Percentiles rank a stretch among this genome's conserved stretches.
Evolutionary conservation across 1,140 invertebrate species (phyloP).

Genomic region (Bombus difficillimus): DNA sequence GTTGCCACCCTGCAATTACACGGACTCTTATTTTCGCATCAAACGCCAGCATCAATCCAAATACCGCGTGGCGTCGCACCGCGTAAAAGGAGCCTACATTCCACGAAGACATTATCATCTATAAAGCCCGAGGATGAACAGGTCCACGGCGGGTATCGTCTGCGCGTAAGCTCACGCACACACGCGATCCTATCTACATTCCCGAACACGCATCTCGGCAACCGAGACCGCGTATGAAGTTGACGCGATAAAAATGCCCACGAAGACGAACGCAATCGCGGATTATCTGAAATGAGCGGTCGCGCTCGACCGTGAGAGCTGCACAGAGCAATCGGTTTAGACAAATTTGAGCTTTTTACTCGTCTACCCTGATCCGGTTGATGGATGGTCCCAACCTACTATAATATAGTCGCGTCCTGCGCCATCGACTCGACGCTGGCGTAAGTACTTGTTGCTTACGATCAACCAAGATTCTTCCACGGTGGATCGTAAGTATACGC

Average conservation of each 20-base stretch:
- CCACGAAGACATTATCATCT: conserved; percentile 35
- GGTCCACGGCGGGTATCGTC: not conserved
- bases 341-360: conserved; percentile 64
- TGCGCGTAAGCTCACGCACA: not conserved
- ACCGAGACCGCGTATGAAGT: not conserved
- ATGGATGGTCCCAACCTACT: conserved; percentile 48
- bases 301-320: conserved; percentile 51
- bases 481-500: not conserved
- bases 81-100: conserved; percentile 1
- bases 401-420: conserved; percentile 56
- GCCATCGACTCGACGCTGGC: conserved; percentile 22
- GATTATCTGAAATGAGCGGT: conserved; percentile 61
- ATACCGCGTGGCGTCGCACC: not conserved
- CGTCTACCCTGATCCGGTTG: conserved; percentile 60
- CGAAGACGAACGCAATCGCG: conserved; percentile 14
- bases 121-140: conserved; percentile 24
- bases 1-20: not conserved
- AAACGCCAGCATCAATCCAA: conserved; percentile 1
- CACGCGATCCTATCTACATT: conserved; percentile 30
- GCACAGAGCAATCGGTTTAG: conserved; percentile 59
- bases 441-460: not conserved
- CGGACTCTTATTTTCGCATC: not conserved
- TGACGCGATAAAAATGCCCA: conserved; percentile 45
- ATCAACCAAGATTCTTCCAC: not conserved
- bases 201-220: not conserved